phyloP scores from a whole-genome alignment of 2,113 vertebrate genomes.

The Numida meleagris region DNA sequence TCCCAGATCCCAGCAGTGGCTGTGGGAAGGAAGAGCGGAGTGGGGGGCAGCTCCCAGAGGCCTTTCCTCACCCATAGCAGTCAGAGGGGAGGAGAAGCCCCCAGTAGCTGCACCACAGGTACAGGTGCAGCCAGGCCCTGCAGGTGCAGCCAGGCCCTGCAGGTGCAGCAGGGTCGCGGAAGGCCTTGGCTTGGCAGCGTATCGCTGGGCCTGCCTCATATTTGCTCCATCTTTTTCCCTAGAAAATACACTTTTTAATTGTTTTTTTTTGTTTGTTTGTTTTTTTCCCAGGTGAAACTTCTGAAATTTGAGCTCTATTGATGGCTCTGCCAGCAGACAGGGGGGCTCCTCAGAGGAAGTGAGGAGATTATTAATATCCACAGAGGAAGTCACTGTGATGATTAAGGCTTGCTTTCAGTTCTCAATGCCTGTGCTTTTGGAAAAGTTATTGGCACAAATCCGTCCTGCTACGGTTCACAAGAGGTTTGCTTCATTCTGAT shows the following conservation, averaged over 20 bases:
- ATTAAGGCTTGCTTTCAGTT: constrained; percentile 4
- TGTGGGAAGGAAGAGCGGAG: background rate
- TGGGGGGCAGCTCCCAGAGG: background rate
- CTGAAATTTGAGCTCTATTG: background rate
- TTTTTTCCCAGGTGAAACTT: background rate
- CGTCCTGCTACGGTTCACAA: background rate
- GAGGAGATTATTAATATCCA: constrained; percentile 24
- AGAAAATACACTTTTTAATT: too few species aligned
- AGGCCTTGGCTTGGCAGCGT: background rate
- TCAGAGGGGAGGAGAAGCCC: background rate
- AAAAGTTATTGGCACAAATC: background rate
- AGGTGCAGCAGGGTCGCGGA: accelerated
- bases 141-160: accelerated
- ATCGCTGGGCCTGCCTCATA: background rate
- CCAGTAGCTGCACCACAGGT: accelerated
- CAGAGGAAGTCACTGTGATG: constrained; percentile 32
- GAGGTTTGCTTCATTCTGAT: background rate
- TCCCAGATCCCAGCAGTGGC: background rate
- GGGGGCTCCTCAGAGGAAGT: background rate
- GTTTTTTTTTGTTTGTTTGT: too few species aligned
- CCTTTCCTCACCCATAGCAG: accelerated
- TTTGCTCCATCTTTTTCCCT: background rate
- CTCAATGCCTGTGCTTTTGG: background rate
- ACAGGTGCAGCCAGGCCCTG: background rate
- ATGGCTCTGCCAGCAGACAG: background rate